phyloP scores from a whole-genome alignment of 1,140 invertebrate species.

The Sarcophaga bullata region DNA sequence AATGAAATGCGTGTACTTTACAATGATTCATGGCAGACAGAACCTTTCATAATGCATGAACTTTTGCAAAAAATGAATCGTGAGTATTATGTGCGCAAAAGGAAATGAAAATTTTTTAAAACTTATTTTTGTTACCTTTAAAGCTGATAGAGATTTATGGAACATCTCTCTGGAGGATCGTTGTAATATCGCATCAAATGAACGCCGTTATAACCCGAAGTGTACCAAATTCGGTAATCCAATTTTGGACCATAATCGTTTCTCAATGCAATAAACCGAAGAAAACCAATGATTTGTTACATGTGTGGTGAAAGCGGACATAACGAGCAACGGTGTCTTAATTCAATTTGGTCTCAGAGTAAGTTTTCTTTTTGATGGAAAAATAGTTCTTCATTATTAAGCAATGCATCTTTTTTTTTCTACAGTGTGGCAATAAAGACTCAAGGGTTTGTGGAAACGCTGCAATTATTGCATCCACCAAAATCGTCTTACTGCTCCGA shows the following conservation, averaged over 20 bases:
- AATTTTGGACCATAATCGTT: conserved; percentile 69
- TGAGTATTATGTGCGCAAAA: conserved; percentile 41
- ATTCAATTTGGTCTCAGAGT: conserved; percentile 75
- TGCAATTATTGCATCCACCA: conserved; percentile 72
- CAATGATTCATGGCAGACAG: too few relatives aligned
- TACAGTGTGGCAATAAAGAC: conserved; percentile 74
- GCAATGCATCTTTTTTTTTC: conserved; percentile 49
- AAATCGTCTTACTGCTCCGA: conserved; percentile 68
- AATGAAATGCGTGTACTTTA: too few relatives aligned
- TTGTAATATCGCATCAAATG: conserved; percentile 45
- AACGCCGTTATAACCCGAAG: conserved; percentile 59
- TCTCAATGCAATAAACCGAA: conserved; percentile 66
- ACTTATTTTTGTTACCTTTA: not conserved
- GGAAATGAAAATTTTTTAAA: not conserved
- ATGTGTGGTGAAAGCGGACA: conserved; percentile 74
- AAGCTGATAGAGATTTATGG: conserved; percentile 52
- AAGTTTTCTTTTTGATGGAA: conserved; percentile 53
- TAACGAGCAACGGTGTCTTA: conserved; percentile 71
- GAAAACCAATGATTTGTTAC: conserved; percentile 68
- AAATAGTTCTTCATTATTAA: not conserved
- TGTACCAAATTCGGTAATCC: conserved; percentile 71
- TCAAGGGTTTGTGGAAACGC: conserved; percentile 67
- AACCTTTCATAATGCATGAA: too few relatives aligned
- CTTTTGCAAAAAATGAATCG: too few relatives aligned
- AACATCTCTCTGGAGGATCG: conserved; percentile 62